phyloP scores from a whole-genome alignment of 2,113 vertebrate species.

The Otocyon megalotis region DNA sequence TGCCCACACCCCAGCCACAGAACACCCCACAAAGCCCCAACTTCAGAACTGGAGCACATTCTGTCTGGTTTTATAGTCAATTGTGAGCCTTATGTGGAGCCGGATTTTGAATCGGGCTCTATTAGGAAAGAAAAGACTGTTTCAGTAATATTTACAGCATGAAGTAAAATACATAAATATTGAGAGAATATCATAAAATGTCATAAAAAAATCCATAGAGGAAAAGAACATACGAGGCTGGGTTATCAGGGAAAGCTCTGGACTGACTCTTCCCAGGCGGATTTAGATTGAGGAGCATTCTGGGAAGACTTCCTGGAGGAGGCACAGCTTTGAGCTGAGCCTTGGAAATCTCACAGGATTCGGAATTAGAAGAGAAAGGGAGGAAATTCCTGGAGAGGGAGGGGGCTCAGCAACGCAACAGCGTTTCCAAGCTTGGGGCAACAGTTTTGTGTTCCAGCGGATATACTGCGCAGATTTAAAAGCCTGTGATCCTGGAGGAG shows the following conservation, averaged over 20 bases:
- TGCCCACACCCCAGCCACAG: constrained; percentile 38
- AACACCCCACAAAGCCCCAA: not conserved
- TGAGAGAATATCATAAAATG: constrained; percentile 67
- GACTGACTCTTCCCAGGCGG: not conserved
- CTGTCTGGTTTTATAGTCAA: constrained; percentile 43
- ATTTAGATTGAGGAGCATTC: constrained; percentile 6
- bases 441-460: constrained; percentile 41
- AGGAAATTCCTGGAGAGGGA: constrained; percentile 78
- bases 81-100: constrained; percentile 19
- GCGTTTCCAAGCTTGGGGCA: constrained; percentile 69
- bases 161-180: constrained; percentile 58
- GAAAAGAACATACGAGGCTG: not conserved
- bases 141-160: not conserved
- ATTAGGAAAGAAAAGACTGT: constrained; percentile 52
- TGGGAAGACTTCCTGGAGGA: constrained; percentile 76
- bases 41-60: not conserved
- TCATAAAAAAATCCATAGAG: not conserved
- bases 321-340: not conserved
- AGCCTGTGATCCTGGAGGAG: constrained; percentile 61
- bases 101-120: constrained; percentile 13
- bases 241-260: not conserved
- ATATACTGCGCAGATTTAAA: constrained; percentile 69
- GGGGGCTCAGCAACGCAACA: constrained; percentile 52
- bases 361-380: constrained; percentile 50
- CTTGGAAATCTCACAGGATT: not conserved